Base-by-base conservation (phyloP, 1,140 invertebrate genomes). In the Eupristina koningsbergeri region DNA sequence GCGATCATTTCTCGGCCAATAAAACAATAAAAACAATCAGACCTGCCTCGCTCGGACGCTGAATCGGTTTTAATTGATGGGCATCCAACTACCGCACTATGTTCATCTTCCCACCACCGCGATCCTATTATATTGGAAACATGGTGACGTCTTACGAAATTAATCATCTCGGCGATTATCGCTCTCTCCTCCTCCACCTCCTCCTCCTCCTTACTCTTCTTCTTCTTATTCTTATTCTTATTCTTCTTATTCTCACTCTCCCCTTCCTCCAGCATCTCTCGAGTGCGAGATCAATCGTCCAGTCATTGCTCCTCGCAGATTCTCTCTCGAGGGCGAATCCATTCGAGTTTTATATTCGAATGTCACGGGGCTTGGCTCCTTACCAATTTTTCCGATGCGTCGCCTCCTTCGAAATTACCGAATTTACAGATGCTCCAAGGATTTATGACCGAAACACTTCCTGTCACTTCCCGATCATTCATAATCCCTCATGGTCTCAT, bases 21-120 rank as follows among this genome's bases (percentile, higher is more conserved):
- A 45, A 11, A 50, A 8, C 74, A 73, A 81, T 81, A 74, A 81
- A 80, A 81, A 74, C 69, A 74, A 81, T 75, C n/a, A n/a, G 8
- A 8, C 63, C 15, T n/a, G n/a, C 9, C 11, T 13, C 0, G 67
- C 34, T n/a, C n/a, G n/a, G n/a, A 8, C 36, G 11, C 53, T 47
- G 41, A 75, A 47, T 74, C 17, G 22, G 39, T n/a, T 76, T 64
- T 82, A 75, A 74, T 81, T 74, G 41, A 53, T 31, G 67, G 29
- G 5, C 3, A 41, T 1, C 19, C 79, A 31, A 41, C 22, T 41
- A 17, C 67, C 19, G 67, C 11, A 22, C 41, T 69, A 53, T 53
- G 11, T 19, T 19, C 11, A n/a, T n/a, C n/a, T n/a, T n/a, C 50
- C 11, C 50, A 19, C 11, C 3, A 53, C 50, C 19, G 13, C n/a